These are phyloP conservation scores for Rhinogobius similis DNA, from an alignment of 2,113 vertebrate species.

Conservation along the genomic window DNA sequence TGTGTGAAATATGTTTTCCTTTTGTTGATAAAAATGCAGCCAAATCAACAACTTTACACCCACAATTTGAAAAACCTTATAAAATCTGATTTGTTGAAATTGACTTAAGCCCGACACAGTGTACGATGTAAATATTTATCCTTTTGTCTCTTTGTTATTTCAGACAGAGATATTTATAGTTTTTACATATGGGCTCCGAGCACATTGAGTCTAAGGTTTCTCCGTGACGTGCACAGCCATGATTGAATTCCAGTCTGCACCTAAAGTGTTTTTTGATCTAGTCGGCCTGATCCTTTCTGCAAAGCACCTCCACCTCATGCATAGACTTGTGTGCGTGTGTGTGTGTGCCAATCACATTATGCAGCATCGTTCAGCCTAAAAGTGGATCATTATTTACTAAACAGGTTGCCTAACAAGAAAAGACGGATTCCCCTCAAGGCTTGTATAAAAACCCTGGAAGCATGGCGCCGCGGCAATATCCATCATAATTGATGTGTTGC, in stretches of 20 bases:
- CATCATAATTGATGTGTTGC: slow-evolving; percentile 86
- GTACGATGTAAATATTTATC: slow-evolving; percentile 62
- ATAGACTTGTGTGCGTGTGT: background rate
- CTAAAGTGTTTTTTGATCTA: slow-evolving; percentile 64
- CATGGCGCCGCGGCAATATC: slow-evolving; percentile 76
- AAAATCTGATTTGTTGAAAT: slow-evolving; percentile 22
- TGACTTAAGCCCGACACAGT: slow-evolving; percentile 42
- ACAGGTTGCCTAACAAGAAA: slow-evolving; percentile 81
- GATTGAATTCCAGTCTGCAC: slow-evolving; percentile 67
- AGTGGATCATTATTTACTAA: slow-evolving; percentile 83
- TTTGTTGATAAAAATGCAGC: too few species aligned
- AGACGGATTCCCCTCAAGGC: slow-evolving; percentile 80
- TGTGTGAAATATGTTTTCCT: background rate
- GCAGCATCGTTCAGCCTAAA: slow-evolving; percentile 67
- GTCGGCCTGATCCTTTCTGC: slow-evolving; percentile 55
- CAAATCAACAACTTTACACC: too few species aligned
- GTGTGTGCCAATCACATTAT: slow-evolving; percentile 52
- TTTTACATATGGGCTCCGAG: slow-evolving; percentile 48
- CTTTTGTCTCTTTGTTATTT: slow-evolving; percentile 46
- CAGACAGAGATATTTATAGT: slow-evolving; percentile 56
- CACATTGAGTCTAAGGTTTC: slow-evolving; percentile 39
- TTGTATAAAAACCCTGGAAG: slow-evolving; percentile 69
- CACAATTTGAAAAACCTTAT: background rate
- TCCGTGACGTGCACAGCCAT: slow-evolving; percentile 27
- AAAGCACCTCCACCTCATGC: slow-evolving; percentile 29